Percentiles rank a stretch among this genome's conserved stretches.
phyloP scores from a whole-genome alignment of 2,888 invertebrate species.

The Philhelius pedissequus region DNA sequence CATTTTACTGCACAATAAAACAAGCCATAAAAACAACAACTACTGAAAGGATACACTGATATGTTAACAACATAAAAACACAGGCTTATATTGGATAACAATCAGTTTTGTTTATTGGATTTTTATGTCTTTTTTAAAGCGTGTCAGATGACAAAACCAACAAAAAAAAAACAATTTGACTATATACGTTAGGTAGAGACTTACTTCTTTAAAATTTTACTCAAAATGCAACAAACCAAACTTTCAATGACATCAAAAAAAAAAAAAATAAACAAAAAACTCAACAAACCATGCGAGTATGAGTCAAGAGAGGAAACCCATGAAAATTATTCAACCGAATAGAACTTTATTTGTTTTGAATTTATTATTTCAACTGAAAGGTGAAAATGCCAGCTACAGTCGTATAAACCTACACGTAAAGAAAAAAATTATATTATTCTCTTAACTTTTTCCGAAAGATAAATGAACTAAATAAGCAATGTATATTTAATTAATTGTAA shows the following conservation, averaged over 20 bases:
- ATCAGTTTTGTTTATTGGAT: slow-evolving; percentile 57
- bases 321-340: slow-evolving; percentile 68
- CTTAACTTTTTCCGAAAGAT: too few species aligned
- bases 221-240: slow-evolving; percentile 57
- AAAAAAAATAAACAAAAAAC: slow-evolving; percentile 20
- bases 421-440: background rate
- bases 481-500: too few species aligned
- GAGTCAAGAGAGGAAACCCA: slow-evolving; percentile 61
- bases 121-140: slow-evolving; percentile 61
- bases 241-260: slow-evolving; percentile 18
- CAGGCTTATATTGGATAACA: slow-evolving; percentile 53
- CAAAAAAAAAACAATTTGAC: background rate
- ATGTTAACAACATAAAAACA: slow-evolving; percentile 43
- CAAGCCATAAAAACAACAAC: slow-evolving; percentile 3
- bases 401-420: background rate
- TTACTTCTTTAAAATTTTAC: slow-evolving; percentile 59
- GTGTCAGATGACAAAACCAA: slow-evolving; percentile 53
- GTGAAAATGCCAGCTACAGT: slow-evolving; percentile 49
- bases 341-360: slow-evolving; percentile 68
- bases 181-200: slow-evolving; percentile 27
- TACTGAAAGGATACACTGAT: slow-evolving; percentile 20
- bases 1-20: slow-evolving; percentile 46
- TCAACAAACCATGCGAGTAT: slow-evolving; percentile 65
- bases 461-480: too few species aligned
- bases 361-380: slow-evolving; percentile 66